Percentiles rank a stretch among this genome's conserved stretches.
Evolutionary conservation across 2,888 invertebrate genomes (phyloP).

Genomic region (Brenthis ino): DNA sequence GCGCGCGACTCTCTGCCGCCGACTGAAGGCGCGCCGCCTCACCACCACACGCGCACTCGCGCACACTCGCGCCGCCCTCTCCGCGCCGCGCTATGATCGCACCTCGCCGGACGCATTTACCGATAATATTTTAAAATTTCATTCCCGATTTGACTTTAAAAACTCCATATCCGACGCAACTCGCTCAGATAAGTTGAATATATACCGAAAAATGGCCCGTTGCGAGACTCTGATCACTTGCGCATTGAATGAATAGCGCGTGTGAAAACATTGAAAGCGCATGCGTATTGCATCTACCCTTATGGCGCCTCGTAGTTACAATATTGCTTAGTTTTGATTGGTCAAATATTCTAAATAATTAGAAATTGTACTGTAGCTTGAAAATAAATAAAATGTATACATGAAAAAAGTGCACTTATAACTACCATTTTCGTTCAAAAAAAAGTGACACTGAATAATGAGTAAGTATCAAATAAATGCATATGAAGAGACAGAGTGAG

Average conservation of each 20-base stretch:
- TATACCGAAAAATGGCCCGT: constrained; percentile 62
- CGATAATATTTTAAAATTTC: constrained; percentile 74
- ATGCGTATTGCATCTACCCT: constrained; percentile 72
- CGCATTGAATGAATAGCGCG: constrained; percentile 75
- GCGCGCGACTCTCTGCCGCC: constrained; percentile 75
- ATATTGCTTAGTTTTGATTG: constrained; percentile 11
- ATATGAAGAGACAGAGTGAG: constrained; percentile 61
- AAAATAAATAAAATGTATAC: not conserved
- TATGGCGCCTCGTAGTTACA: constrained; percentile 32
- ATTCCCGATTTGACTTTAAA: constrained; percentile 79
- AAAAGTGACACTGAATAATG: constrained; percentile 23
- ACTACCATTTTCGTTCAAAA: constrained; percentile 20
- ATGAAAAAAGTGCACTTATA: not conserved
- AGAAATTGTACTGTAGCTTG: not conserved
- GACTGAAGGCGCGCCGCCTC: constrained; percentile 49
- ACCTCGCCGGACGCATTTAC: constrained; percentile 55
- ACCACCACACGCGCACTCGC: constrained; percentile 47
- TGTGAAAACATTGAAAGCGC: constrained; percentile 65
- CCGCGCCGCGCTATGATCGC: constrained; percentile 49
- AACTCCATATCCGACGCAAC: constrained; percentile 63
- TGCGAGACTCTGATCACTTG: constrained; percentile 60
- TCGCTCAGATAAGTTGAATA: constrained; percentile 62
- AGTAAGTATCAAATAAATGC: constrained; percentile 39
- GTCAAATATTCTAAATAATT: constrained; percentile 10
- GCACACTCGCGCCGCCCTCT: constrained; percentile 48